phyloP scores from a whole-genome alignment of 2,888 invertebrate species.

The Rotaria macrura region DNA sequence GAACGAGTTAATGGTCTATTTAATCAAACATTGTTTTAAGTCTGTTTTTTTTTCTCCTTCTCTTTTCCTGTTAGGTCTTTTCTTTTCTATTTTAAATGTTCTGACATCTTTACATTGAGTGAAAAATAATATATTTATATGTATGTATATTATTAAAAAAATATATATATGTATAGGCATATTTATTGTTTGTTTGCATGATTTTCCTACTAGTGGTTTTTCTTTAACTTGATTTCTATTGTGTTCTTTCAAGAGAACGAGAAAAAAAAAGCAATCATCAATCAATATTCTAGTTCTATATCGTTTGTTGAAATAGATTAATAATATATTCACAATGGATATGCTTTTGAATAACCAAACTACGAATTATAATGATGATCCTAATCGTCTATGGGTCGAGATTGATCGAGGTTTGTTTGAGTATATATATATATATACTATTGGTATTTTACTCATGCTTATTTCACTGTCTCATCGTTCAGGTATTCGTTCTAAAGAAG shows the following conservation, averaged over 20 bases:
- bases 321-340: background rate
- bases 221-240: background rate
- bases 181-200: background rate
- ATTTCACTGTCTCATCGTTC: background rate
- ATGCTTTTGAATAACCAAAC: background rate
- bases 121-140: no score
- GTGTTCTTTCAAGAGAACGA: background rate
- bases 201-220: background rate
- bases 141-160: no score
- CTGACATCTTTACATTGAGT: background rate
- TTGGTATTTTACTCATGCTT: background rate
- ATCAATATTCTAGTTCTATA: background rate
- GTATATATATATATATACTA: background rate
- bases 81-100: background rate
- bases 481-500: conserved; percentile 19
- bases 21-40: background rate
- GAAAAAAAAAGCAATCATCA: background rate
- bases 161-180: no score
- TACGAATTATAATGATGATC: background rate
- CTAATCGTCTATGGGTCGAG: conserved; percentile 11
- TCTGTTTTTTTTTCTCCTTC: no score
- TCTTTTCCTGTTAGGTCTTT: no score
- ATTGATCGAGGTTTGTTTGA: conserved; percentile 18
- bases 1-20: background rate
- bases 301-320: background rate